Evolutionary conservation across 2,888 invertebrate genomes (phyloP).

Genomic region (Conops quadrifasciatus): DNA sequence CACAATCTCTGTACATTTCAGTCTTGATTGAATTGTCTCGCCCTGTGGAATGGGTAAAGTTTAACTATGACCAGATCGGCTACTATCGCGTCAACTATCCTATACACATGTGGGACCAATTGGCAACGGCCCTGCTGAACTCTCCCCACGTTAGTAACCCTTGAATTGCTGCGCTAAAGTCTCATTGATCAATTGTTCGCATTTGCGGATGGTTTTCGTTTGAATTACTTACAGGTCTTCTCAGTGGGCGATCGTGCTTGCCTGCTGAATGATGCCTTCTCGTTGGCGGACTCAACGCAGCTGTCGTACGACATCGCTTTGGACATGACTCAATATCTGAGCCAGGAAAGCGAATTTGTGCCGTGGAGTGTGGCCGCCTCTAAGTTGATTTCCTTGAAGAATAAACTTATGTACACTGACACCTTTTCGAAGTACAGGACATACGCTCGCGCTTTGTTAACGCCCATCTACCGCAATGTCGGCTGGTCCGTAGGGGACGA

Average conservation of each 20-base stretch:
- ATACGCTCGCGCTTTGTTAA: conserved; percentile 71
- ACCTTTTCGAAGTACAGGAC: conserved; percentile 69
- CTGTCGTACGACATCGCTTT: conserved; percentile 76
- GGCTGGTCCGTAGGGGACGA: conserved; percentile 71
- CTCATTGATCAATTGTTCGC: background rate
- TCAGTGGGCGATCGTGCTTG: conserved; percentile 78
- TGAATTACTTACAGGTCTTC: conserved; percentile 57
- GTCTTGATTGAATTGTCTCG: conserved; percentile 66
- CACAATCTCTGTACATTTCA: conserved; percentile 36
- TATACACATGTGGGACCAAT: conserved; percentile 71
- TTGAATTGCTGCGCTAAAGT: too few relatives aligned
- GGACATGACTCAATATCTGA: conserved; percentile 75
- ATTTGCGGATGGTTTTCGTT: background rate
- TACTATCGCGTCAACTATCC: conserved; percentile 90
- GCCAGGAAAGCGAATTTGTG: conserved; percentile 74
- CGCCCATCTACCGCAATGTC: conserved; percentile 70
- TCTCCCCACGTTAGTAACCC: conserved; percentile 47
- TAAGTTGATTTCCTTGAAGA: conserved; percentile 68
- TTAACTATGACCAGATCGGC: conserved; percentile 87
- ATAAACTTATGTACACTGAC: conserved; percentile 68
- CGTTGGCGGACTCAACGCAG: conserved; percentile 78
- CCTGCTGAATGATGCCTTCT: conserved; percentile 84
- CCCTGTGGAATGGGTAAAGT: conserved; percentile 77
- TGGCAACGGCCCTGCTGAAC: conserved; percentile 60
- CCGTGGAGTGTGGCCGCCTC: conserved; percentile 79